Base-by-base conservation (phyloP, 2,888 invertebrate genomes). In the Lepidocyrtoides sp. region DNA sequence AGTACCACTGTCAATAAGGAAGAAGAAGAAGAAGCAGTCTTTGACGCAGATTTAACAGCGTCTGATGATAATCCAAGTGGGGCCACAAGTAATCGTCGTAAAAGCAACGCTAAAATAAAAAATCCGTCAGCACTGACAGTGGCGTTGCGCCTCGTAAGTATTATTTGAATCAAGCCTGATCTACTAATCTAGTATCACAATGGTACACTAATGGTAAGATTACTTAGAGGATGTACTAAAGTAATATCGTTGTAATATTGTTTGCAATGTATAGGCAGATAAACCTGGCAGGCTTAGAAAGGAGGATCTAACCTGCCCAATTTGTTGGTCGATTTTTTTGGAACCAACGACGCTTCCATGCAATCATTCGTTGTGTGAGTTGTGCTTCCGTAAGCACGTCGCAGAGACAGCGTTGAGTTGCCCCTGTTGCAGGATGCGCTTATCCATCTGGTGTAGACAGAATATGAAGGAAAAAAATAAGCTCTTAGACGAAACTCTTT, bases 321-420 rank as follows among this genome's bases (percentile, higher is more conserved):
- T 98, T 95, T 98, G 98, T 95, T 96, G 97, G 95, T 97, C 97
- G 92, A 97, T 98, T 95, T 96, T 98, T 94, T 96, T 97, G 94
- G 97, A 98, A 95, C 98, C 98, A 54, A 98, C 98, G 91, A 97
- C 97, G 23, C 96, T 98, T 95, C 98, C 98, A 29, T 98, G 98
- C 95, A 96, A 96, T 93, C 98, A 98, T 96, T 96, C 96, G 94
- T 97, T 98, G 95, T 98, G 98, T 95, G 96, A 96, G 93, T 95
- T 96, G 89, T 98, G 98, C 95, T 97, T 98, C 94, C 96, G 97
- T 95, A 96, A 97, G 93, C 97, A 97, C 94, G 96, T 98, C 94
- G 96, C 97, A 95, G 97, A 97, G 96, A 97, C 97, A 95, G 97
- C 97, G 95, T 96, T 98, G 94, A 96, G 96, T 95, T 98, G 98